phyloP scores from a whole-genome alignment of 2,888 invertebrate species.

The Limnephilus lunatus region DNA sequence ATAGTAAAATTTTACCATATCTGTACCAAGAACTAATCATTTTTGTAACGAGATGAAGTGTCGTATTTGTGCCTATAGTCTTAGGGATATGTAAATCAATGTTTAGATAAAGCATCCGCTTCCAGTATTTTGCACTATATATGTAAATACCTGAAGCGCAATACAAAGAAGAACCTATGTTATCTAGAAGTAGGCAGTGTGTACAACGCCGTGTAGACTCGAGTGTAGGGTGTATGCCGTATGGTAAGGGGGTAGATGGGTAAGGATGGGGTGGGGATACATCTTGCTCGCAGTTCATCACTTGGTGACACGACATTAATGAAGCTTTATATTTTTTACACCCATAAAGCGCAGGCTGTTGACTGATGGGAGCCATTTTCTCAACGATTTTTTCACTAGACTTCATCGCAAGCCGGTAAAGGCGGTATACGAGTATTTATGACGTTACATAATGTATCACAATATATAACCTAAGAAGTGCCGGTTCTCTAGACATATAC shows the following conservation, averaged over 20 bases:
- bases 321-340: slow-evolving; percentile 11
- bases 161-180: neutral
- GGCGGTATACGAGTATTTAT: neutral
- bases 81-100: neutral
- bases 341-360: neutral
- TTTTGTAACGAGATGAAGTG: neutral
- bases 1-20: no score
- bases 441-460: neutral
- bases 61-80: neutral
- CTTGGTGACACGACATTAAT: neutral
- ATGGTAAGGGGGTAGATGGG: neutral
- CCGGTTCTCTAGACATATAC: neutral
- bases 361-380: neutral
- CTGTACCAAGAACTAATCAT: neutral
- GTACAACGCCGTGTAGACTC: neutral
- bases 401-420: neutral
- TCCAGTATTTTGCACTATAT: neutral
- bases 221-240: neutral
- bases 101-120: neutral
- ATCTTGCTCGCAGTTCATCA: slow-evolving; percentile 2
- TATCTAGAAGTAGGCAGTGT: neutral
- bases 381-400: neutral
- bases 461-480: neutral
- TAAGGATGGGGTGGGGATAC: neutral
- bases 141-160: neutral